Base-by-base conservation (phyloP, 2,888 invertebrate genomes). In the Eutolmus rufibarbis region DNA sequence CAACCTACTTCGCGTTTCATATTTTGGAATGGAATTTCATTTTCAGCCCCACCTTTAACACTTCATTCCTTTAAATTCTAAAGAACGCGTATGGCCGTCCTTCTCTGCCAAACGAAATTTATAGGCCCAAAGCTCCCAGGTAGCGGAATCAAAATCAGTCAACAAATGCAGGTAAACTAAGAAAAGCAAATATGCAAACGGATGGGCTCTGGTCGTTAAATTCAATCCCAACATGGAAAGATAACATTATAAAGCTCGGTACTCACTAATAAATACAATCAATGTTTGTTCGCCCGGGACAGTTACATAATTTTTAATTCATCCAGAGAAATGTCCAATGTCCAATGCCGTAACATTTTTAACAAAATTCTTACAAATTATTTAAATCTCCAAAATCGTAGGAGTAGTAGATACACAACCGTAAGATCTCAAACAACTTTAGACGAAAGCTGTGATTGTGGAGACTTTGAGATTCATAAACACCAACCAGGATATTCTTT, bases 11-110 rank as follows among this genome's bases (percentile, higher is more conserved):
- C 46, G 79, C 51, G 57, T 43, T 37, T 82, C 40, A 40, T 57
- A 40, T 46, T 84, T 84, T 34, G 84, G 66, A 84, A 84, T 84
- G 84, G 84, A 84, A 84, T 84, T 84, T 74, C 66, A 37, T 84
- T 66, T 40, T 37, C 19, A 84, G 84, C 66, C 66, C 84, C 84
- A 84, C 84, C 66, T 81, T 43, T 19, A 23, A 19, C 43, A 81
- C 51, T 46, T 34, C 28, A 81, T 81, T 81, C 81, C 34, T 81
- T 46, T 51, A 56, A 37, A 81, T 81, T 81, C 81, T 56, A 23
- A 81, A 81, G 51, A 56, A 23, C 23, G 16, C 43, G 43, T 78
- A 78, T 78, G 23, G 31, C 31, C 28, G n/a, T 81, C 81, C 56
- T 31, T 9, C 28, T 81, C 81, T 79, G 12, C 76, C 34, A 76